A percentile compares a stretch with the other conserved stretches of the same genome.
Evolutionary conservation across 2,888 invertebrate genomes (phyloP).

Genomic region (Pseudococcus jackbeardsleyi): DNA sequence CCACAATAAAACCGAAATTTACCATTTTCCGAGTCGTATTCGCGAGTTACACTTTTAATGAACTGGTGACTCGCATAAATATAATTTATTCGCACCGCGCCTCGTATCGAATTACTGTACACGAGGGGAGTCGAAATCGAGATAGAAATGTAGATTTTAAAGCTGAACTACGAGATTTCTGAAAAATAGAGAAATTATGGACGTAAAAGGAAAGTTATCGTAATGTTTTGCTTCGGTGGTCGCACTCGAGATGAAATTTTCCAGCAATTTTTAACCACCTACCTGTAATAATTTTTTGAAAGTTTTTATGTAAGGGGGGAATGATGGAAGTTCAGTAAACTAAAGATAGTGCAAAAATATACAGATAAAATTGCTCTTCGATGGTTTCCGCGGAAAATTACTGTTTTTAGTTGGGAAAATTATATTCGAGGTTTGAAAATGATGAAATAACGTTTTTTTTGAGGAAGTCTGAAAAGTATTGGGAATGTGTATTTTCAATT

Average conservation of each 20-base stretch:
- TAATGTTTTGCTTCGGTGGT: neutral
- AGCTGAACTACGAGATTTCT: neutral
- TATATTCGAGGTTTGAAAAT: no score
- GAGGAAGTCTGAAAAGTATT: no score
- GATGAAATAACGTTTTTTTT: no score
- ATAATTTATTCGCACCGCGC: constrained; percentile 11
- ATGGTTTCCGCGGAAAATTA: no score
- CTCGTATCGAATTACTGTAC: neutral
- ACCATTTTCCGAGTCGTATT: constrained; percentile 40
- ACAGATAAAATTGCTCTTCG: no score
- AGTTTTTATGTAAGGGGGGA: no score
- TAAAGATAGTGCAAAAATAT: no score
- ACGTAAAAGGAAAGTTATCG: neutral
- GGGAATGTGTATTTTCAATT: no score
- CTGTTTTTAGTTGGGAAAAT: no score
- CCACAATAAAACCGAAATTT: constrained; percentile 49
- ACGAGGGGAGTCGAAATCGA: neutral
- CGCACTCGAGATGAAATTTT: neutral
- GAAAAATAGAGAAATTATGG: neutral
- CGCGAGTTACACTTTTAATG: constrained; percentile 44
- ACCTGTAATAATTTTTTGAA: no score
- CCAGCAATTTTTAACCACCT: no score
- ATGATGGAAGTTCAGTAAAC: no score
- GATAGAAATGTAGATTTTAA: neutral
- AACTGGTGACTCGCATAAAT: constrained; percentile 37